Conservation (phyloP, 2,797 vertebrate genomes). For the Parauchenoglanis punctatus region DNA sequence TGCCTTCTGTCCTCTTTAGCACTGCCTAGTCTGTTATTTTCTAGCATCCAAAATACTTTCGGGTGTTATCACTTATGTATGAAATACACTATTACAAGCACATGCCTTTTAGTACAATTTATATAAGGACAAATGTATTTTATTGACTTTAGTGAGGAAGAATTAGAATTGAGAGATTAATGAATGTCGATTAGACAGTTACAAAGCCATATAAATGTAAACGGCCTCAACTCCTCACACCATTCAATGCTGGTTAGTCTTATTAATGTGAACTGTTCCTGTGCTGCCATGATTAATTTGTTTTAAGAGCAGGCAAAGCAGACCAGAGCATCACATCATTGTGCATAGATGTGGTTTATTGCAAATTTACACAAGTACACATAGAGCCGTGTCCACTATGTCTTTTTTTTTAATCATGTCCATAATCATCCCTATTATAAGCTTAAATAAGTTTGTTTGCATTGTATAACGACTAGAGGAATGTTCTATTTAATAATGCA, state of each 20-base stretch:
- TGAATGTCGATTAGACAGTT: neutral
- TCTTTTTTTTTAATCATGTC: conserved; percentile 10
- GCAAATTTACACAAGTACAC: conserved; percentile 13
- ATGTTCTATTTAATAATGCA: neutral
- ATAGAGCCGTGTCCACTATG: conserved; percentile 1
- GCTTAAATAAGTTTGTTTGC: neutral
- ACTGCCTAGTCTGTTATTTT: neutral
- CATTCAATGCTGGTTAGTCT: neutral
- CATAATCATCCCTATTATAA: neutral
- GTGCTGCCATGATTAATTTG: conserved; percentile 29
- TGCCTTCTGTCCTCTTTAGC: neutral
- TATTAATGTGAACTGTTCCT: neutral
- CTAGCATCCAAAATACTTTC: neutral
- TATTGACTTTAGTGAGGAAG: neutral
- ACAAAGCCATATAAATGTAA: neutral
- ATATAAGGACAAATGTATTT: neutral
- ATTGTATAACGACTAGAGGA: neutral
- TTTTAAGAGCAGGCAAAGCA: conserved; percentile 41
- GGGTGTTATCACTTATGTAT: neutral
- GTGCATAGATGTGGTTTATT: neutral
- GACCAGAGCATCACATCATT: conserved; percentile 17
- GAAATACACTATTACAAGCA: neutral
- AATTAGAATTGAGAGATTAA: neutral
- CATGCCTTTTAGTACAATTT: neutral
- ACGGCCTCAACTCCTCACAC: neutral